A percentile compares a stretch with the other conserved stretches of the same genome.
Evolutionary conservation across 2,888 invertebrate genomes (phyloP).

Genomic region (Acleris literana): DNA sequence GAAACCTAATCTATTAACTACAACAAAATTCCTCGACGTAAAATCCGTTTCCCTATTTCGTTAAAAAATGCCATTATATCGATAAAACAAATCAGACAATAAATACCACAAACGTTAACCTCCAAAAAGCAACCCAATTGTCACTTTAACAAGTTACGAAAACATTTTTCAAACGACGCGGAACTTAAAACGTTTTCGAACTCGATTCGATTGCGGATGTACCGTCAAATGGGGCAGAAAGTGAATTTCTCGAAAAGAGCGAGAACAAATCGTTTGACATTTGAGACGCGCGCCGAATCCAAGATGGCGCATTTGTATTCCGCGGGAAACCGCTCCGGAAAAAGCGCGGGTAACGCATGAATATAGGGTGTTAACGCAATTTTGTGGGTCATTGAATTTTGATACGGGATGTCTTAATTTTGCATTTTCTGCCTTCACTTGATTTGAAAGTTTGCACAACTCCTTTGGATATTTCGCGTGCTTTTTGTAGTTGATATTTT

Average conservation of each 20-base stretch:
- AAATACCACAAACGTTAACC: too few species aligned
- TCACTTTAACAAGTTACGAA: background rate
- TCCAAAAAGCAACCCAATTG: background rate
- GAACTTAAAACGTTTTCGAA: constrained; percentile 2
- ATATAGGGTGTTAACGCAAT: constrained; percentile 21
- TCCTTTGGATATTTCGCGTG: too few species aligned
- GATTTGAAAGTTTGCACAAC: too few species aligned
- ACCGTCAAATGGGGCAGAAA: constrained; percentile 60
- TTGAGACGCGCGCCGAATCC: constrained; percentile 51
- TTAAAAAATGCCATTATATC: constrained; percentile 16
- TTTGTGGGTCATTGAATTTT: constrained; percentile 25
- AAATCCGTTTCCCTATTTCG: constrained; percentile 26
- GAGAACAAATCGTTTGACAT: constrained; percentile 66
- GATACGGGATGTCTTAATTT: constrained; percentile 2
- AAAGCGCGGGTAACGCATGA: constrained; percentile 19
- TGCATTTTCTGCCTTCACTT: background rate
- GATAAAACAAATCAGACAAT: constrained; percentile 7
- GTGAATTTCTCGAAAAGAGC: constrained; percentile 68
- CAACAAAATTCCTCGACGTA: constrained; percentile 22
- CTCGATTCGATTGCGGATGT: constrained; percentile 17
- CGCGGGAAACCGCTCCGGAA: constrained; percentile 37
- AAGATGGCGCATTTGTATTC: constrained; percentile 54
- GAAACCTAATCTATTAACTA: background rate
- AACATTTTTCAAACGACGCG: background rate
- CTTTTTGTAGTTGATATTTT: too few species aligned